phyloP scores from a whole-genome alignment of 2,113 vertebrate genomes.

The Albula glossodonta region DNA sequence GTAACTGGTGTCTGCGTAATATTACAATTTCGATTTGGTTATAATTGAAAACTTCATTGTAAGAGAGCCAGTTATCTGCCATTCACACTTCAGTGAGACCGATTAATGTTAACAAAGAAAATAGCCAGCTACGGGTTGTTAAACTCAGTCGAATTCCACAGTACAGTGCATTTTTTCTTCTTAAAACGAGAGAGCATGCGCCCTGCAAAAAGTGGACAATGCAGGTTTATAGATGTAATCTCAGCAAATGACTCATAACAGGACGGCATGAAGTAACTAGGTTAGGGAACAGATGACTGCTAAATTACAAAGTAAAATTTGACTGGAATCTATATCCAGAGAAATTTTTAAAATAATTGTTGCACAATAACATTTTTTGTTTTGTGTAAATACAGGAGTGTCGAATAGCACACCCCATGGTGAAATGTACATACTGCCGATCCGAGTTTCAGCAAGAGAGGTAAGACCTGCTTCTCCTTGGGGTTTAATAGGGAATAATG shows the following conservation, averaged over 20 bases:
- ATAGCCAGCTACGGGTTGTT: too few relatives aligned
- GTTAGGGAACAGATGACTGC: background rate
- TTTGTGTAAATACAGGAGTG: slow-evolving; percentile 76
- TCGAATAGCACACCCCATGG: slow-evolving; percentile 95
- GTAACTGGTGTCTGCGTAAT: too few relatives aligned
- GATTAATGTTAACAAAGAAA: too few relatives aligned
- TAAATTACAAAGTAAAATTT: too few relatives aligned
- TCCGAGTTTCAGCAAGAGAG: slow-evolving; percentile 98
- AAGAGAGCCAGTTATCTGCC: too few relatives aligned
- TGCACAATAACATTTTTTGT: background rate
- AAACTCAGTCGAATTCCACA: too few relatives aligned
- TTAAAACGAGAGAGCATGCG: background rate
- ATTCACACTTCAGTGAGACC: too few relatives aligned
- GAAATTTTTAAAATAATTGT: too few relatives aligned
- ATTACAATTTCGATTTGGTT: too few relatives aligned
- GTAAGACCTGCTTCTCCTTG: slow-evolving; percentile 58
- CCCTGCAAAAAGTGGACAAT: background rate
- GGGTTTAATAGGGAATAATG: background rate
- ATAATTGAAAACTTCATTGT: too few relatives aligned
- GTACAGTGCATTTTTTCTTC: background rate
- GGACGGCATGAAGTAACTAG: background rate
- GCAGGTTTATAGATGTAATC: background rate
- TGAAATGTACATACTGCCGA: slow-evolving; percentile 96
- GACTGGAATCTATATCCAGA: too few relatives aligned
- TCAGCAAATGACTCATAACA: background rate